Evolutionary conservation across 1,140 invertebrate species (phyloP).

Genomic region (Scylla paramamosain): DNA sequence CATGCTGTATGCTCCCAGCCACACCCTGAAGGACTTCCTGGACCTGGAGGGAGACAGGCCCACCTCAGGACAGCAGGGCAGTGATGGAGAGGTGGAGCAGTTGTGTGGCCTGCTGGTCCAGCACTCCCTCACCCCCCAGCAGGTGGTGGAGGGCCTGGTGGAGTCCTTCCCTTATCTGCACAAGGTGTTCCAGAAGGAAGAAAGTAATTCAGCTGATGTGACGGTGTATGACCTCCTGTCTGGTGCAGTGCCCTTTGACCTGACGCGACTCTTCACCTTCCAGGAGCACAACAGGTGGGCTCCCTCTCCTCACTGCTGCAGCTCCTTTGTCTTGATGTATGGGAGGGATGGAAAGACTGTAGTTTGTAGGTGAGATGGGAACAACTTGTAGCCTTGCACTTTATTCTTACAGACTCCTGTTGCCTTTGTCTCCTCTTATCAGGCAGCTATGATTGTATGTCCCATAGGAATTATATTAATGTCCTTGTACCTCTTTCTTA

Average conservation of each 20-base stretch:
- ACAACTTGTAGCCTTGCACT: no score
- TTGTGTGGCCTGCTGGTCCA: background rate
- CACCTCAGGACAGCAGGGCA: background rate
- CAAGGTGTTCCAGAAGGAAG: background rate
- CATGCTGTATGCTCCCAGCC: conserved; percentile 67
- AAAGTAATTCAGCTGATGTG: conserved; percentile 38
- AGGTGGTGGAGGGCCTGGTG: conserved; percentile 31
- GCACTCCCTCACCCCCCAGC: background rate
- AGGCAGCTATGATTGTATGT: no score
- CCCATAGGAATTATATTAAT: no score
- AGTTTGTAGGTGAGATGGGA: no score
- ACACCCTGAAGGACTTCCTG: conserved; percentile 46
- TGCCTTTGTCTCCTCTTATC: no score
- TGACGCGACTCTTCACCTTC: conserved; percentile 65
- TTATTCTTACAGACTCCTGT: no score
- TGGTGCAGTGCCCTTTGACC: conserved; percentile 59
- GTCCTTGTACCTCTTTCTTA: no score
- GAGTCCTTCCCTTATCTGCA: conserved; percentile 53
- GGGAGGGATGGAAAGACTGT: no score
- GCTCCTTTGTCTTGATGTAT: no score
- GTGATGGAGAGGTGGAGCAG: background rate
- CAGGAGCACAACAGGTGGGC: conserved; percentile 62
- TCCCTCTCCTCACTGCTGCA: no score
- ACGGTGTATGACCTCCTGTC: conserved; percentile 67
- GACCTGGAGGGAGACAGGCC: background rate